These are phyloP conservation scores for Ornithorhynchus anatinus DNA, from an alignment of 2,113 vertebrate genomes.

Conservation along the genomic window DNA sequence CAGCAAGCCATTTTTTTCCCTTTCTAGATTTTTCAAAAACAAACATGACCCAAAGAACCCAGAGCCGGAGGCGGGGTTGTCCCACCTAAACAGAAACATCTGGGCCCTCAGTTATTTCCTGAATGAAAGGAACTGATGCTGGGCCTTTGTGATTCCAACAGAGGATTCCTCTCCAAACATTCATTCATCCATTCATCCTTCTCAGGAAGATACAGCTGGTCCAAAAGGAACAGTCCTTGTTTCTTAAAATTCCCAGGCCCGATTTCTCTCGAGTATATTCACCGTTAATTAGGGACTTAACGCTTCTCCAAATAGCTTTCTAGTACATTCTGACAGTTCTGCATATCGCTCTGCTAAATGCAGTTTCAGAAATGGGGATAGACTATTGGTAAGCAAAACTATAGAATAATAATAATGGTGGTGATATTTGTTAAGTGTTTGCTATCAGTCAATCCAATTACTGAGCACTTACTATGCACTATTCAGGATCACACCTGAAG, in stretches of 20 bases:
- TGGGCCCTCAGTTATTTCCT: conserved; percentile 9
- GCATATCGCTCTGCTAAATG: conserved; percentile 3
- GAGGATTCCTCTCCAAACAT: conserved; percentile 28
- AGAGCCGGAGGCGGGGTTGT: too few species aligned
- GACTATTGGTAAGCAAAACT: conserved; percentile 3
- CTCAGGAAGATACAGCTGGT: conserved; percentile 41
- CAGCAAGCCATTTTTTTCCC: too few species aligned
- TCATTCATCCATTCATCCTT: conserved; percentile 49
- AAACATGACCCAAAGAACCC: too few species aligned
- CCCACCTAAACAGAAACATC: too few species aligned
- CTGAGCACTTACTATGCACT: too few species aligned
- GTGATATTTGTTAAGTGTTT: too few species aligned
- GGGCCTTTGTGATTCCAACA: conserved; percentile 25
- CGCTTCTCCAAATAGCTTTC: conserved; percentile 26
- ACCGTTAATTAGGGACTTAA: conserved; percentile 24
- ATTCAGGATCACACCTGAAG: too few species aligned
- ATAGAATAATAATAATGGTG: conserved; percentile 7
- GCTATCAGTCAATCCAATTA: too few species aligned
- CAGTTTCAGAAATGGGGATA: conserved; percentile 26
- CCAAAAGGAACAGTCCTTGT: conserved; percentile 26
- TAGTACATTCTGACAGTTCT: conserved; percentile 16
- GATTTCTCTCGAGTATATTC: conserved; percentile 30
- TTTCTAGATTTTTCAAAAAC: too few species aligned
- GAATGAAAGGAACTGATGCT: conserved; percentile 10
- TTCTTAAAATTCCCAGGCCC: conserved; percentile 17